Evolutionary conservation across 1,140 invertebrate genomes (phyloP), one percentile per base, ranked within the genome.

Genomic region (Drosophila asahinai): DNA sequence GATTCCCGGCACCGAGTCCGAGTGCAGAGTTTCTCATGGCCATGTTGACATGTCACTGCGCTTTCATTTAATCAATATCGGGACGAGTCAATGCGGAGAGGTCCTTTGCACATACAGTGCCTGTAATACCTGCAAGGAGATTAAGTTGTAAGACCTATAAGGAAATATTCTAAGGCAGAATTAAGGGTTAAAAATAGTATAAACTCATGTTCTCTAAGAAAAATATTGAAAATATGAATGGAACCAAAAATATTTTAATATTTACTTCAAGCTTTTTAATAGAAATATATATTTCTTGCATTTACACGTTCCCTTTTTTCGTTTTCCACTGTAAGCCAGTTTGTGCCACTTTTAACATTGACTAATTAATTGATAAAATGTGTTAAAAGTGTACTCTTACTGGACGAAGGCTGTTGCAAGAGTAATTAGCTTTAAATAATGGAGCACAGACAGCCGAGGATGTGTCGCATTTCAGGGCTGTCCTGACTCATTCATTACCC

Each of bases 21-120:
- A 59, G 43, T 47, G 57, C 64, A 17, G 48, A 57, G 36, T 54
- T 76, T 75, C 55, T n/a, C 54, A 49, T 67, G 64, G 61, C 58
- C 57, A 38, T 38, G 48, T 81, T 79, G 68, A 80, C 71, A 73
- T 77, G 66, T 49, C 78, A 54, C 38, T 67, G 63, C 64, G 54
- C 38, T 83, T 83, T 42, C 55, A 77, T 77, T 70, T 52, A 81
- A 81, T 75, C 68, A 79, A 81, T 74, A 84, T 61, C 19, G 17
- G 40, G 30, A 19, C n/a, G 42, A 8, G 15, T 12, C 6, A 11
- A 9, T 3, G 42, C 45, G 25, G 38, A 22, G 0, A n/a, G 38
- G 4, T 27, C 42, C 58, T 38, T 33, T 8, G 25, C 17, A 11
- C 15, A 9, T 11, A 30, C 49, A 27, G 36, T 64, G 65, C 45